Evolutionary conservation across 2,797 vertebrate species (phyloP).

Genomic region (Cuniculus paca): DNA sequence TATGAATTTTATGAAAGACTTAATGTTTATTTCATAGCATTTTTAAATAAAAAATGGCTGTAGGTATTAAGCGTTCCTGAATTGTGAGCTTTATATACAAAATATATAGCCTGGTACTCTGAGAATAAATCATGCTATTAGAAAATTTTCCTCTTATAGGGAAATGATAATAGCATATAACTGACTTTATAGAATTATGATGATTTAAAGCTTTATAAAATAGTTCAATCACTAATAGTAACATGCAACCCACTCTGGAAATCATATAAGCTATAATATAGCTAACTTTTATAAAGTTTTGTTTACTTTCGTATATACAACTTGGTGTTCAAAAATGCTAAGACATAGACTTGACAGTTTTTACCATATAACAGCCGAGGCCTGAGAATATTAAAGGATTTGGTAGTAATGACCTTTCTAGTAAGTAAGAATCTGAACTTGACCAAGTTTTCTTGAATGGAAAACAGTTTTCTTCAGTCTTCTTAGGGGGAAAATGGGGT

Average conservation of each 20-base stretch:
- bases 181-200: slow-evolving; percentile 57
- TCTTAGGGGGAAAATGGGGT: background rate
- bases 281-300: background rate
- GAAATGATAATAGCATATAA: slow-evolving; percentile 62
- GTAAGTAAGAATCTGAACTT: background rate
- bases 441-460: background rate
- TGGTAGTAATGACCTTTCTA: background rate
- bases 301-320: background rate
- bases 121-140: slow-evolving; percentile 55
- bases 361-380: background rate
- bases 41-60: slow-evolving; percentile 69
- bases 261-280: background rate
- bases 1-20: slow-evolving; percentile 78
- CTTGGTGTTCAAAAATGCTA: slow-evolving; percentile 6
- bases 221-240: slow-evolving; percentile 22
- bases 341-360: background rate
- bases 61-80: slow-evolving; percentile 63
- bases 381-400: background rate
- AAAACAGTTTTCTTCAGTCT: slow-evolving; percentile 19
- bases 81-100: slow-evolving; percentile 75
- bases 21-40: slow-evolving; percentile 69
- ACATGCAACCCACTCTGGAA: background rate
- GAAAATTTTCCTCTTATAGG: slow-evolving; percentile 32
- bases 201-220: slow-evolving; percentile 34
- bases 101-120: slow-evolving; percentile 37